phyloP scores from a whole-genome alignment of 2,888 invertebrate genomes.

The Cryptus armator region DNA sequence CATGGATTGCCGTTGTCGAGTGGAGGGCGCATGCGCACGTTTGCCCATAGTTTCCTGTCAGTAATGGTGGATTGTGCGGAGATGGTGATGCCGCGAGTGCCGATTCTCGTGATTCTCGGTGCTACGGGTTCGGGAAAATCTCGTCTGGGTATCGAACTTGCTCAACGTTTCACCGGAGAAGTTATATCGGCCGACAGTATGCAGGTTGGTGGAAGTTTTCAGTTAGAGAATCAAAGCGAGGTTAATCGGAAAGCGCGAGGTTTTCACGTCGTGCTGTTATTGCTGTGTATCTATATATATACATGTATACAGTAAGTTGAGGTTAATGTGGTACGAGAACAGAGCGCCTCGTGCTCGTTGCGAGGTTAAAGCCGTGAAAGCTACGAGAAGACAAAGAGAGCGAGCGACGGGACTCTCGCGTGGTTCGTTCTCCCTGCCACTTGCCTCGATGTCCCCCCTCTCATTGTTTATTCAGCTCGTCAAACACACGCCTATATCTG shows the following conservation, averaged over 20 bases:
- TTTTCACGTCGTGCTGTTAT: background rate
- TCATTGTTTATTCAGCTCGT: conserved; percentile 16
- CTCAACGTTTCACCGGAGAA: conserved; percentile 94
- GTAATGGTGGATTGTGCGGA: conserved; percentile 62
- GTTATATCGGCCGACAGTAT: conserved; percentile 99
- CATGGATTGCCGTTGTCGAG: conserved; percentile 31
- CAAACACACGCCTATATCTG: background rate
- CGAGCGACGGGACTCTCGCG: background rate
- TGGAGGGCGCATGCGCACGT: conserved; percentile 65
- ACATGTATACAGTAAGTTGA: background rate
- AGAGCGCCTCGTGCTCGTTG: conserved; percentile 60
- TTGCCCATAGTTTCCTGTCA: conserved; percentile 43
- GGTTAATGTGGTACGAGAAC: background rate
- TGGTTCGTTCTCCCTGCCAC: background rate
- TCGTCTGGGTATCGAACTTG: conserved; percentile 96
- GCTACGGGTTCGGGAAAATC: conserved; percentile 99
- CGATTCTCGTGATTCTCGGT: conserved; percentile 96
- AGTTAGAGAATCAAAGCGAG: background rate
- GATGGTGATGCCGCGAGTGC: conserved; percentile 86
- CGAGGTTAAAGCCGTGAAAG: conserved; percentile 65
- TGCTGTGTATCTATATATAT: background rate
- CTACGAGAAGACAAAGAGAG: background rate
- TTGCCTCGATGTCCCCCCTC: background rate
- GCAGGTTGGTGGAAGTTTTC: conserved; percentile 90
- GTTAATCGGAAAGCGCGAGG: background rate